phyloP scores from a whole-genome alignment of 23 tunicate genomes.

The Ascidia mentula region DNA sequence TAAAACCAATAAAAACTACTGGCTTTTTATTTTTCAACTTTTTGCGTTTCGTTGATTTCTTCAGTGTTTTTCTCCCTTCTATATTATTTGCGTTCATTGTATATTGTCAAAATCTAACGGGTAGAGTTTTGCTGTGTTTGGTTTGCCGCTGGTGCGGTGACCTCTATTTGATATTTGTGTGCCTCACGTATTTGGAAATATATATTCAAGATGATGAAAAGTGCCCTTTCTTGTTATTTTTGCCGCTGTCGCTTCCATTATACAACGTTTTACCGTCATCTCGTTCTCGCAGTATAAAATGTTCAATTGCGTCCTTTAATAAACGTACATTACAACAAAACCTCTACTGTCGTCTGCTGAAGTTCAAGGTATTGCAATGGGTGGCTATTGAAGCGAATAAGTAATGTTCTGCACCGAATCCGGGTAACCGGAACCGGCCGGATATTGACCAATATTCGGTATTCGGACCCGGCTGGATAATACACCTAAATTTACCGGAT shows the following conservation, averaged over 20 bases:
- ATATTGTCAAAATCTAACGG: not conserved
- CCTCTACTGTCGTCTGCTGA: too few relatives aligned
- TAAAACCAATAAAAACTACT: too few relatives aligned
- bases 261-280: not conserved
- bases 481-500: too few relatives aligned
- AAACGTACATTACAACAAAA: not conserved
- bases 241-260: not conserved
- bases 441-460: too few relatives aligned
- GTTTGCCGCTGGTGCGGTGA: conserved; percentile 2
- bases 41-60: not conserved
- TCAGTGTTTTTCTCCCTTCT: not conserved
- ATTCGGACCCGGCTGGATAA: too few relatives aligned
- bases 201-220: too few relatives aligned
- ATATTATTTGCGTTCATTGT: conserved; percentile 12
- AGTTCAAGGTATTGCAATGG: too few relatives aligned
- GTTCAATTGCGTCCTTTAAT: not conserved
- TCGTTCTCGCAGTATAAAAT: not conserved
- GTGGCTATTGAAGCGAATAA: too few relatives aligned
- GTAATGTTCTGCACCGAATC: too few relatives aligned
- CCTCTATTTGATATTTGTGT: not conserved
- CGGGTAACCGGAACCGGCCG: too few relatives aligned
- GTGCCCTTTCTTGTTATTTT: not conserved
- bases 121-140: not conserved
- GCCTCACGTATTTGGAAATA: too few relatives aligned
- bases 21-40: too few relatives aligned